Base-by-base conservation (phyloP, 2,797 vertebrate genomes). In the Psittacula derbiana region DNA sequence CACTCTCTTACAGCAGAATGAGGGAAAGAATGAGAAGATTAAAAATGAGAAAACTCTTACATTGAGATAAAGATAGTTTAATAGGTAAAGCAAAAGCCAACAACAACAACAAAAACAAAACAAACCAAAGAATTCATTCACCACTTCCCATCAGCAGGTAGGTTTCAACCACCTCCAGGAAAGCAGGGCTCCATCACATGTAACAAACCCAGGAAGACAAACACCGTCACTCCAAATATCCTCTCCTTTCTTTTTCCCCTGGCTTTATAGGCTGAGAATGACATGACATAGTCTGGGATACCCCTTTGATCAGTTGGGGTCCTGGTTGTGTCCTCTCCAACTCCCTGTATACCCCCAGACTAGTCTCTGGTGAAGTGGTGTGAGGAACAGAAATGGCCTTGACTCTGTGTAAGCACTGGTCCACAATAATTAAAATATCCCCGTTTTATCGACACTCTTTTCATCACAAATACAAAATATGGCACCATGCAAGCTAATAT, bases 181-280 rank as follows among this genome's bases (percentile, higher is more conserved):
- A 24, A 36, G 41, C 58, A 49, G 14, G 12, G 8, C 4, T 11
- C 6, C 5, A 28, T 21, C 24, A 24, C 4, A 4, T 0, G 0
- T 24, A 31, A 15, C 6, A 40, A 36, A 61, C 18, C 33, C 16
- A 16, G 25, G 41, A 44, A 61, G n/a, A 61, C 10, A 24, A 66
- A 31, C 12, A 8, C 6, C 44, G 46, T 65, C 33, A 25, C 18
- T 36, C 11, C 3, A 5, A 86, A 36, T 5, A 38, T 2, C 9
- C 9, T 23, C 30, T 40, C 30, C n/a, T 23, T 58, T 33, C 43
- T 50, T 70, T 38, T 50, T 76, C 21, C 5, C 16, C 18, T 7
- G 46, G 23, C 2, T 60, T 65, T 60, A 21, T 13, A 60, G 17
- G 9, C 16, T 47, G 65, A 71, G 17, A 6, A 10, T 19, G 14